A percentile compares a stretch with the other conserved stretches of the same genome.
Conservation (phyloP, 2,113 vertebrate genomes). For the Nettapus auritus region DNA sequence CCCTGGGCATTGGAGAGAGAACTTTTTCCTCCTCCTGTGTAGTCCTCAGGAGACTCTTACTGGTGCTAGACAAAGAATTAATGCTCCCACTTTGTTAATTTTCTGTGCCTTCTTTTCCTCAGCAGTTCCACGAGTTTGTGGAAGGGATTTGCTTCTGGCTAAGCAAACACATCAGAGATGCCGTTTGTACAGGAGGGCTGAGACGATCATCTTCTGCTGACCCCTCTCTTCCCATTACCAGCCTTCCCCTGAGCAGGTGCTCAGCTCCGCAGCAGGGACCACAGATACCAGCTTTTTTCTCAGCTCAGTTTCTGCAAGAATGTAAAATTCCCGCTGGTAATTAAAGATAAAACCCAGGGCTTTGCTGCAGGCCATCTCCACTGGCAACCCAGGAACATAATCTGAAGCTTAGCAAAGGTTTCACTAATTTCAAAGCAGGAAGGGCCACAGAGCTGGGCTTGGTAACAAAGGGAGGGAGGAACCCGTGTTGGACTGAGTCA, state of each 20-base stretch:
- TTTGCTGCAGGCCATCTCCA: constrained; percentile 35
- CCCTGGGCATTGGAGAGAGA: neutral
- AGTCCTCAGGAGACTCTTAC: neutral
- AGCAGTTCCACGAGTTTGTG: neutral
- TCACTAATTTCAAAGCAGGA: constrained; percentile 40
- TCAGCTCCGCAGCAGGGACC: constrained; percentile 28
- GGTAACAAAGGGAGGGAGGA: neutral
- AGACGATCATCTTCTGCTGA: constrained; percentile 48
- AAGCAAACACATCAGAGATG: constrained; percentile 55
- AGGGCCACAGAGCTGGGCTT: neutral
- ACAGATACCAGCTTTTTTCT: constrained; percentile 21
- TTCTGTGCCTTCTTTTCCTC: neutral
- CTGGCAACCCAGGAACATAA: constrained; percentile 31
- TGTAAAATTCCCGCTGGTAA: neutral
- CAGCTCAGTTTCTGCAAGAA: constrained; percentile 13
- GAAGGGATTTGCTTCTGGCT: constrained; percentile 40
- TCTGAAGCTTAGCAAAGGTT: constrained; percentile 39
- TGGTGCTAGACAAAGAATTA: neutral
- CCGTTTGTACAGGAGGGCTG: constrained; percentile 25
- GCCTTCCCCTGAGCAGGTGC: constrained; percentile 8
- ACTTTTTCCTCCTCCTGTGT: neutral
- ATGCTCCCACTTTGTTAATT: constrained; percentile 10
- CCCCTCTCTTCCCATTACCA: constrained; percentile 35
- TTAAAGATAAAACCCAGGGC: constrained; percentile 25
- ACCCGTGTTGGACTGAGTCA: neutral